Conservation (phyloP, 2,797 vertebrate genomes). For the Telmatherina bonti region DNA sequence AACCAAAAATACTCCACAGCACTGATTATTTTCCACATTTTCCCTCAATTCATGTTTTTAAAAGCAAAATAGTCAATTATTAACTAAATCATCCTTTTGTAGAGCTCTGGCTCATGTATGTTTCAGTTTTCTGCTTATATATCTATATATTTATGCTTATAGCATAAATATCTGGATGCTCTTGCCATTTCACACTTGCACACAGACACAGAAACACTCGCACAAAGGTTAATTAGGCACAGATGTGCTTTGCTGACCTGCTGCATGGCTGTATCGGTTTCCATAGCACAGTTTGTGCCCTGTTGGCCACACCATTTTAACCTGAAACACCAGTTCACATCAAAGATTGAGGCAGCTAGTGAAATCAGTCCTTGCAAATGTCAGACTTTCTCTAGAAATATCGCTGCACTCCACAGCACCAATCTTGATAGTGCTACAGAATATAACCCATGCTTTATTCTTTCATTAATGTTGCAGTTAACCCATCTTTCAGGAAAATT, state of each 20-base stretch:
- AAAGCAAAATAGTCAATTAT: not conserved
- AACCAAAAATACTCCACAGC: too few relatives aligned
- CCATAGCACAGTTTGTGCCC: conserved; percentile 35
- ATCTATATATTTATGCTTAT: too few relatives aligned
- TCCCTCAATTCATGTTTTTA: not conserved
- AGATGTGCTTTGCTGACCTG: conserved; percentile 65
- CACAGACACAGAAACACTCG: conserved; percentile 20
- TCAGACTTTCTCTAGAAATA: conserved; percentile 45
- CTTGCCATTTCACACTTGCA: conserved; percentile 15
- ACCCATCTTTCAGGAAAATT: conserved; percentile 18
- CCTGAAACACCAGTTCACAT: conserved; percentile 56
- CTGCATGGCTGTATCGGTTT: conserved; percentile 58
- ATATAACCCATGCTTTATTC: conserved; percentile 30
- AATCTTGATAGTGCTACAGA: conserved; percentile 40
- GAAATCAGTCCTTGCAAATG: conserved; percentile 54
- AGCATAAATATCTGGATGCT: conserved; percentile 1
- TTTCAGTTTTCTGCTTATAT: too few relatives aligned
- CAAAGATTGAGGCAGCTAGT: conserved; percentile 44
- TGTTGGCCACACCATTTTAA: conserved; percentile 43
- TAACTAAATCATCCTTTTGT: not conserved
- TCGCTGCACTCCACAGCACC: conserved; percentile 22
- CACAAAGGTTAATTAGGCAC: conserved; percentile 67
- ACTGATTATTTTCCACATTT: too few relatives aligned
- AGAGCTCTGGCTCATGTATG: not conserved
- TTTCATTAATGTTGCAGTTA: conserved; percentile 30